Conservation (phyloP, 1,140 invertebrate species). For the Sinonovacula constricta region DNA sequence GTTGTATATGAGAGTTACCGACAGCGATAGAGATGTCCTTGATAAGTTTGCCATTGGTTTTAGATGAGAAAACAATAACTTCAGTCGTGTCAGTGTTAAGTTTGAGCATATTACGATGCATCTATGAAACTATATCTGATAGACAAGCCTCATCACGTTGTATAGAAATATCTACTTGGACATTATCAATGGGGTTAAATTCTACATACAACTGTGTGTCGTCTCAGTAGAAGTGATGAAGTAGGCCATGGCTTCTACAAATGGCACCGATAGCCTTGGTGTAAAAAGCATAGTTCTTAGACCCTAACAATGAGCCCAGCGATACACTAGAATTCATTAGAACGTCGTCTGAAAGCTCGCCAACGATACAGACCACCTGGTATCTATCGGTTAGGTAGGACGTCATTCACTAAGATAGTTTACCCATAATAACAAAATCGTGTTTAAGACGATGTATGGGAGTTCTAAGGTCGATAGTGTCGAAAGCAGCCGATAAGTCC, state of each 20-base stretch:
- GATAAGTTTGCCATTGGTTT: neutral
- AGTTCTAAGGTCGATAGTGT: conserved; percentile 26
- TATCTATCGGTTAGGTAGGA: conserved; percentile 22
- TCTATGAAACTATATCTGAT: neutral
- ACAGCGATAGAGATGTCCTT: neutral
- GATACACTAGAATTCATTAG: conserved; percentile 28
- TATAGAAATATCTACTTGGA: neutral
- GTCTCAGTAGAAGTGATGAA: neutral
- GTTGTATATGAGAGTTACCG: neutral
- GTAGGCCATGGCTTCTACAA: neutral
- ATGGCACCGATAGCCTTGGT: neutral
- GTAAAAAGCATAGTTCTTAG: conserved; percentile 30
- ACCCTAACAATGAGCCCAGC: conserved; percentile 25
- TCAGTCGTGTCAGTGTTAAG: neutral
- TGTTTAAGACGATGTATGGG: conserved; percentile 23
- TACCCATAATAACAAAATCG: conserved; percentile 23
- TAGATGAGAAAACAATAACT: neutral
- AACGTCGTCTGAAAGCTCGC: conserved; percentile 5
- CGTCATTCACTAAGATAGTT: conserved; percentile 28
- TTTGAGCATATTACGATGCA: neutral
- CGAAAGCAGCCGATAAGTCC: no score
- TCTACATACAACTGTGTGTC: neutral
- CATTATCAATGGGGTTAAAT: neutral
- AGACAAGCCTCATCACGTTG: neutral
- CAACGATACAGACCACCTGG: conserved; percentile 35